Evolutionary conservation across 2,797 vertebrate species (phyloP).

Genomic region (Cynodonichthys magdalenae): DNA sequence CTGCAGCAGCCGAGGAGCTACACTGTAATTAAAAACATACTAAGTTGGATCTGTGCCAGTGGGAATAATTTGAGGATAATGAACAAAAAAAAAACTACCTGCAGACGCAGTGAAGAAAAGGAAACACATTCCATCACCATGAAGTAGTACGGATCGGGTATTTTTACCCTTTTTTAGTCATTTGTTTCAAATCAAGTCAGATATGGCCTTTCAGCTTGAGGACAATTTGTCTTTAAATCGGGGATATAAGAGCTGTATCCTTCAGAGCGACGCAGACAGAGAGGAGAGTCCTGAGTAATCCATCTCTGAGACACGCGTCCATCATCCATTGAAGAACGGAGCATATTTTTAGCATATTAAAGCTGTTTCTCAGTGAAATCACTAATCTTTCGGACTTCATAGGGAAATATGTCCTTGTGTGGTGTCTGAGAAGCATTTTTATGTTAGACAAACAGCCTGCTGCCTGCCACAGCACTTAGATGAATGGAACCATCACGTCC

Average conservation of each 20-base stretch:
- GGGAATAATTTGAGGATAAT: constrained; percentile 47
- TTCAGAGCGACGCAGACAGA: constrained; percentile 58
- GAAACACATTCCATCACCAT: constrained; percentile 11
- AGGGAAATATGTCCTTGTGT: constrained; percentile 68
- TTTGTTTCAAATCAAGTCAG: constrained; percentile 41
- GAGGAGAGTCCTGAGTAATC: constrained; percentile 46
- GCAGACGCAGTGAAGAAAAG: constrained; percentile 39
- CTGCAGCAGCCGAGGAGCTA: constrained; percentile 44
- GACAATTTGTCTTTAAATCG: constrained; percentile 57
- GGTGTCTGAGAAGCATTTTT: constrained; percentile 61
- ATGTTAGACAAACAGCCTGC: constrained; percentile 62
- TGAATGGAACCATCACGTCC: constrained; percentile 56
- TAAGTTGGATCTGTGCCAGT: constrained; percentile 42
- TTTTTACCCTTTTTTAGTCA: constrained; percentile 2
- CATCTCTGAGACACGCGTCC: constrained; percentile 60
- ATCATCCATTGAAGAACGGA: constrained; percentile 50
- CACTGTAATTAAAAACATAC: constrained; percentile 66
- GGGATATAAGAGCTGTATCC: constrained; percentile 55
- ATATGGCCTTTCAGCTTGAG: constrained; percentile 30
- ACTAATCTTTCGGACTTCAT: constrained; percentile 61
- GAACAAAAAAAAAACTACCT: constrained; percentile 33
- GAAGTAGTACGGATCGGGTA: constrained; percentile 20
- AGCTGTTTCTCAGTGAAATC: constrained; percentile 66
- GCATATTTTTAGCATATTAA: constrained; percentile 73
- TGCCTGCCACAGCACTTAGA: constrained; percentile 49